Percentiles rank a stretch among this genome's conserved stretches.
phyloP scores from a whole-genome alignment of 2,888 invertebrate genomes.

The Tenthredo notha region DNA sequence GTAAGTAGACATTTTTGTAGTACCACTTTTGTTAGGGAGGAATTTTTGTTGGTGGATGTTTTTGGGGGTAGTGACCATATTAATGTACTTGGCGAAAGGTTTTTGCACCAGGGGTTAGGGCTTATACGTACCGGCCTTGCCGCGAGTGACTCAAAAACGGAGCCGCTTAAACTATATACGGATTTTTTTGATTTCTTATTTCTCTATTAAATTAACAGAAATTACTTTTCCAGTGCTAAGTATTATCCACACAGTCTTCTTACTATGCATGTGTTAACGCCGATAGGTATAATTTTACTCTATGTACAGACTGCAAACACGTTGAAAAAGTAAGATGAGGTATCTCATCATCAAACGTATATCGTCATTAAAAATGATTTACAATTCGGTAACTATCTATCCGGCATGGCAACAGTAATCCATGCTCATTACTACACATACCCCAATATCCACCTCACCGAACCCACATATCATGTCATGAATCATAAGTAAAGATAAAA shows the following conservation, averaged over 20 bases:
- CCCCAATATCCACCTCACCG: background rate
- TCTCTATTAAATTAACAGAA: background rate
- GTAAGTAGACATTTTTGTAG: too few species aligned
- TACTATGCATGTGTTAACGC: background rate
- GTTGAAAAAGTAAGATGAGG: background rate
- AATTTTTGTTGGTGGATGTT: too few species aligned
- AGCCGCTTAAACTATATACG: background rate
- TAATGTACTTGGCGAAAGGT: too few species aligned
- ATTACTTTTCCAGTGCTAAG: conserved; percentile 10
- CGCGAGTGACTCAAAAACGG: background rate
- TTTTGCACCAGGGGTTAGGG: too few species aligned
- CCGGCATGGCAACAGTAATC: background rate
- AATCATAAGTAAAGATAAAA: background rate
- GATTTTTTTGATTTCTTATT: conserved; percentile 4
- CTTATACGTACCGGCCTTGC: background rate
- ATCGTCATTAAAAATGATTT: background rate
- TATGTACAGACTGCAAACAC: background rate
- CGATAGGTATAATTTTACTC: background rate
- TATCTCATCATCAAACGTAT: background rate
- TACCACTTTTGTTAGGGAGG: too few species aligned
- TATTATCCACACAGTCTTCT: background rate
- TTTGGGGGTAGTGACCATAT: too few species aligned
- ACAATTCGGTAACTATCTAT: background rate
- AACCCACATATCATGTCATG: background rate
- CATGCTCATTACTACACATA: background rate